Conservation (phyloP, 2,113 vertebrate genomes). For the Rana temporaria region DNA sequence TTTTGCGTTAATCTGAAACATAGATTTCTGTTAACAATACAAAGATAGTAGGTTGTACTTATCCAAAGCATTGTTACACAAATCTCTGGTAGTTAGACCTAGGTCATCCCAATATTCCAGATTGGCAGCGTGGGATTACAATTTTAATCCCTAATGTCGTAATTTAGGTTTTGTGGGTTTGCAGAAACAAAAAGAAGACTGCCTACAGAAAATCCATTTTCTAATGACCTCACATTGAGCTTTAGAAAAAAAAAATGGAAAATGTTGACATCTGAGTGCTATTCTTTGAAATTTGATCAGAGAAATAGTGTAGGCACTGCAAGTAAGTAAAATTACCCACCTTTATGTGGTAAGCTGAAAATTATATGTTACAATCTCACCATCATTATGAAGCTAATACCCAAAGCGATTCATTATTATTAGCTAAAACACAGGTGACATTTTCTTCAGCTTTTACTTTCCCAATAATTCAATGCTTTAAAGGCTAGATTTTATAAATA, state of each 20-base stretch:
- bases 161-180: slow-evolving; percentile 5
- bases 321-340: slow-evolving; percentile 48
- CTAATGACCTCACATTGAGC: background rate
- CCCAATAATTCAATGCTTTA: slow-evolving; percentile 18
- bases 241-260: slow-evolving; percentile 22
- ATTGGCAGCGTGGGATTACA: background rate
- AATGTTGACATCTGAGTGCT: slow-evolving; percentile 20
- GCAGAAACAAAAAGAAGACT: background rate
- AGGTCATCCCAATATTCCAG: background rate
- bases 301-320: slow-evolving; percentile 35
- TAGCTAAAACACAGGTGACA: slow-evolving; percentile 40
- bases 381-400: slow-evolving; percentile 47
- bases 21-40: too few relatives aligned
- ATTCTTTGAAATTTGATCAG: slow-evolving; percentile 52
- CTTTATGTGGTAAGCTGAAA: slow-evolving; percentile 51
- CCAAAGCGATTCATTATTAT: slow-evolving; percentile 50
- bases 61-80: background rate
- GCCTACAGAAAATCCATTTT: slow-evolving; percentile 1
- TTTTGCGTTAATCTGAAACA: too few relatives aligned
- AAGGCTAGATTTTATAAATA: slow-evolving; percentile 29
- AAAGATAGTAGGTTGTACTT: background rate
- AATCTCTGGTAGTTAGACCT: background rate
- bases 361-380: slow-evolving; percentile 46
- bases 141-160: background rate
- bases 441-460: background rate